A percentile compares a stretch with the other conserved stretches of the same genome.
Evolutionary conservation across 1,140 invertebrate genomes (phyloP).

Genomic region (Druon quercuslanigerum): DNA sequence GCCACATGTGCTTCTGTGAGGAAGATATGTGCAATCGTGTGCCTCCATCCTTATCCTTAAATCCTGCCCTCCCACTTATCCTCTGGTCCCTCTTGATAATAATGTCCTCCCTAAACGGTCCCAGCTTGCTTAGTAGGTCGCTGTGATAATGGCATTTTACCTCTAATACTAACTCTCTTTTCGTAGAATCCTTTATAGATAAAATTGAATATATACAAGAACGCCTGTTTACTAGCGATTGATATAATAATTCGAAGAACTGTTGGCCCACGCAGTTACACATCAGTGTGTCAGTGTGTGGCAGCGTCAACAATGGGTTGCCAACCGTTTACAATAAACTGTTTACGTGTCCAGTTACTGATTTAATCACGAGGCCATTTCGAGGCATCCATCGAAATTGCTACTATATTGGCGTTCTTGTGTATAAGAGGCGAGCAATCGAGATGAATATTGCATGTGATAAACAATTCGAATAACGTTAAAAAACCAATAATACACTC

Average conservation of each 20-base stretch:
- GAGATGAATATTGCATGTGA: slow-evolving; percentile 48
- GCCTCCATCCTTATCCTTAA: slow-evolving; percentile 65
- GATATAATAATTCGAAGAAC: too few relatives aligned
- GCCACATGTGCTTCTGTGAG: slow-evolving; percentile 98
- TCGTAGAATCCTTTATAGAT: slow-evolving; percentile 43
- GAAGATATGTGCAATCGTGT: slow-evolving; percentile 93
- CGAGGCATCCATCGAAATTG: too few relatives aligned
- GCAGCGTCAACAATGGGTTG: too few relatives aligned
- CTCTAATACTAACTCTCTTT: slow-evolving; percentile 42
- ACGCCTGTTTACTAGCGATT: too few relatives aligned
- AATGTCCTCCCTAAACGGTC: slow-evolving; percentile 49
- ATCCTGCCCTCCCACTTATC: slow-evolving; percentile 62
- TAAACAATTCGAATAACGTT: not conserved
- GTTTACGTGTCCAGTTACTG: too few relatives aligned
- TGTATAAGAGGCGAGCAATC: slow-evolving; percentile 47
- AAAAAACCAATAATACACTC: not conserved
- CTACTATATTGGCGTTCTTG: too few relatives aligned
- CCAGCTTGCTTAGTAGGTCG: slow-evolving; percentile 74
- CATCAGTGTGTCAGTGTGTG: too few relatives aligned
- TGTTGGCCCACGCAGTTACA: too few relatives aligned
- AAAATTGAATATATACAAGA: slow-evolving; percentile 26
- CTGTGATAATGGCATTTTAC: slow-evolving; percentile 60
- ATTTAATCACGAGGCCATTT: too few relatives aligned
- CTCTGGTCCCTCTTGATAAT: slow-evolving; percentile 66
- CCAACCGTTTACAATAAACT: too few relatives aligned